Conservation (phyloP, 2,888 invertebrate species). For the Adineta ricciae region DNA sequence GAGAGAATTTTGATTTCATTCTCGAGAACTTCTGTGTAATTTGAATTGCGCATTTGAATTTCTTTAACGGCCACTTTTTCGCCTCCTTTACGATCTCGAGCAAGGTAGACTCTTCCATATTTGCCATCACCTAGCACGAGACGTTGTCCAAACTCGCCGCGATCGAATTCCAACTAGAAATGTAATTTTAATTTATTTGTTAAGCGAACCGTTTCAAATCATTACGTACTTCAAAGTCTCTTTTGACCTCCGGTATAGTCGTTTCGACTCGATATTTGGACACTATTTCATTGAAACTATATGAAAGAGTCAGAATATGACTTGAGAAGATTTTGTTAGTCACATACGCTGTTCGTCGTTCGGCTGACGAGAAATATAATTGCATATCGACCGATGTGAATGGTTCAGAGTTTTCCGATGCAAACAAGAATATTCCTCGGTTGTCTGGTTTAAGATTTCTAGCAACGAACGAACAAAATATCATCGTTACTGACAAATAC, state of each 20-base stretch:
- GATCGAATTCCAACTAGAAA: not conserved
- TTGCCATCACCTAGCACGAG: not conserved
- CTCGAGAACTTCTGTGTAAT: not conserved
- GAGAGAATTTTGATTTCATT: conserved; percentile 21
- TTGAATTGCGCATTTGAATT: not conserved
- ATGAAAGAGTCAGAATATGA: not conserved
- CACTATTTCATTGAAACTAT: conserved; percentile 5
- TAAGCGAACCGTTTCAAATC: too few relatives aligned
- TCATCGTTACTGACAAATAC: too few relatives aligned
- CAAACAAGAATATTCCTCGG: not conserved
- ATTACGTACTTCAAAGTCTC: not conserved
- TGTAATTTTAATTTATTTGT: too few relatives aligned
- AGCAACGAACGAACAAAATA: not conserved
- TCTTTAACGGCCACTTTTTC: conserved; percentile 3
- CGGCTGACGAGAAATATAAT: conserved; percentile 18
- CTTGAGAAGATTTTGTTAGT: not conserved
- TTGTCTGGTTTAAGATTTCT: not conserved
- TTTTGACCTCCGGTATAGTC: not conserved
- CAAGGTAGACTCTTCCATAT: not conserved
- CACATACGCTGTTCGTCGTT: not conserved
- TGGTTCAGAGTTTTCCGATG: not conserved
- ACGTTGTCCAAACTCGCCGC: not conserved
- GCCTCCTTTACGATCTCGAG: not conserved
- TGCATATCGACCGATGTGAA: not conserved
- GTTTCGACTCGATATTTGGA: not conserved